phyloP scores from a whole-genome alignment of 1,140 invertebrate genomes.

The Lepidurus packardi region DNA sequence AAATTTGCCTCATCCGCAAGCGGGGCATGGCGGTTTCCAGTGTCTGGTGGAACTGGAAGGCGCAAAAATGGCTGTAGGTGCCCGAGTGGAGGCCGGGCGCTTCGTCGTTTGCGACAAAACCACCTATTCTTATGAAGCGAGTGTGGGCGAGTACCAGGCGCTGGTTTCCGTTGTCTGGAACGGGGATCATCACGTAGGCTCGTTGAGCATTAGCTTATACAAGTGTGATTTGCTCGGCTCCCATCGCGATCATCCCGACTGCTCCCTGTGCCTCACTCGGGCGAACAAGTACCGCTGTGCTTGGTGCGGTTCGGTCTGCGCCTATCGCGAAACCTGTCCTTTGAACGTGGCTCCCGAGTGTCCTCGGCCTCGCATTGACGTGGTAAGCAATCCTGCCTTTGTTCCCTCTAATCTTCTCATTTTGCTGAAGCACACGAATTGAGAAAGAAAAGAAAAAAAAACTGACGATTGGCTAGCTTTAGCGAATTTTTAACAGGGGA shows the following conservation, averaged over 20 bases:
- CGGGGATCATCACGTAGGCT: conserved; percentile 83
- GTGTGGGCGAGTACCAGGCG: conserved; percentile 77
- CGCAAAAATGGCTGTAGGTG: conserved; percentile 79
- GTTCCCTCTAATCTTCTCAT: conserved; percentile 23
- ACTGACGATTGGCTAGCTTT: not conserved
- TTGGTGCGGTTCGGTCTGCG: conserved; percentile 85
- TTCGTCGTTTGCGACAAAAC: conserved; percentile 85
- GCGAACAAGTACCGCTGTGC: conserved; percentile 76
- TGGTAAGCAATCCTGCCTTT: conserved; percentile 51
- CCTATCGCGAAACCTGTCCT: conserved; percentile 72
- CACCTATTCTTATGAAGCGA: conserved; percentile 80
- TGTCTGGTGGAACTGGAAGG: conserved; percentile 86
- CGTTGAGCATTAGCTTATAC: conserved; percentile 80
- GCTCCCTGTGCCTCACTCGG: conserved; percentile 84
- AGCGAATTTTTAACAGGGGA: not conserved
- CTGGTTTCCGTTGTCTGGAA: conserved; percentile 88
- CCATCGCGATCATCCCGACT: conserved; percentile 84
- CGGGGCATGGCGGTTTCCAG: conserved; percentile 77
- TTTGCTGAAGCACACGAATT: not conserved
- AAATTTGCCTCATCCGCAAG: conserved; percentile 73
- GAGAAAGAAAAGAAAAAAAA: not conserved
- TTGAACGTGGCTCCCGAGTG: conserved; percentile 70
- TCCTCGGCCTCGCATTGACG: conserved; percentile 85
- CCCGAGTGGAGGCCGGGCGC: conserved; percentile 71
- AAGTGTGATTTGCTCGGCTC: conserved; percentile 91